Conservation (phyloP, 2,888 invertebrate genomes). For the Crossocerus cetratus region DNA sequence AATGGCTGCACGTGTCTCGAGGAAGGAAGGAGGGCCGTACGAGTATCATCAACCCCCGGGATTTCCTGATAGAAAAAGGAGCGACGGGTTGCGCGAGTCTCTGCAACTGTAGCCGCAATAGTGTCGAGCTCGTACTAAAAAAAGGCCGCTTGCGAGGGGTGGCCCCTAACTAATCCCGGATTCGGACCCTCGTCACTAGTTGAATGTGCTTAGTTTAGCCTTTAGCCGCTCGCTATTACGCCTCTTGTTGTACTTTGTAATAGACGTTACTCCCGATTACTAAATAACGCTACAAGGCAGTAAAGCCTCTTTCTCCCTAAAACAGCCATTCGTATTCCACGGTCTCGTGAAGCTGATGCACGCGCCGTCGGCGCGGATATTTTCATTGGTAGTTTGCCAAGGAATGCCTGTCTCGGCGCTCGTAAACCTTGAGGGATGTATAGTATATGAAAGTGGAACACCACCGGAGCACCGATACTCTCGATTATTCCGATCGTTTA, state of each 20-base stretch:
- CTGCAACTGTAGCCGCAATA: constrained; percentile 4
- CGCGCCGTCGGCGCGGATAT: constrained; percentile 52
- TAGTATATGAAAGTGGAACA: constrained; percentile 29
- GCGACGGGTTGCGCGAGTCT: constrained; percentile 11
- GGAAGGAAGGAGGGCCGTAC: constrained; percentile 23
- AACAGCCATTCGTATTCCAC: constrained; percentile 58
- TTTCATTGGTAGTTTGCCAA: constrained; percentile 57
- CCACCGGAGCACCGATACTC: constrained; percentile 7
- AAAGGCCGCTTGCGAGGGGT: too few species aligned
- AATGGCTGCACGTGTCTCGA: constrained; percentile 62
- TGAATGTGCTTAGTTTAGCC: too few species aligned
- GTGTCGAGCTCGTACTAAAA: too few species aligned
- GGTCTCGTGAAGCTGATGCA: constrained; percentile 50
- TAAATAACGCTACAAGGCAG: too few species aligned
- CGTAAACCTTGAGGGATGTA: constrained; percentile 55
- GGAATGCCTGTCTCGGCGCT: constrained; percentile 56
- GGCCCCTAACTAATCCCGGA: too few species aligned
- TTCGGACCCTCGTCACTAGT: too few species aligned
- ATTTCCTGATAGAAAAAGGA: constrained; percentile 19
- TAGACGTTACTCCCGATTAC: too few species aligned
- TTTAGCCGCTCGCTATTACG: too few species aligned
- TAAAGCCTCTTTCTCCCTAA: constrained; percentile 23
- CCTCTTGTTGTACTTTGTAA: too few species aligned
- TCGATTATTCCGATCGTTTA: constrained; percentile 26
- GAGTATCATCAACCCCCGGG: neutral